Evolutionary conservation across 2,113 vertebrate species (phyloP), one percentile per base, ranked within the genome.

Genomic region (Origma solitaria): DNA sequence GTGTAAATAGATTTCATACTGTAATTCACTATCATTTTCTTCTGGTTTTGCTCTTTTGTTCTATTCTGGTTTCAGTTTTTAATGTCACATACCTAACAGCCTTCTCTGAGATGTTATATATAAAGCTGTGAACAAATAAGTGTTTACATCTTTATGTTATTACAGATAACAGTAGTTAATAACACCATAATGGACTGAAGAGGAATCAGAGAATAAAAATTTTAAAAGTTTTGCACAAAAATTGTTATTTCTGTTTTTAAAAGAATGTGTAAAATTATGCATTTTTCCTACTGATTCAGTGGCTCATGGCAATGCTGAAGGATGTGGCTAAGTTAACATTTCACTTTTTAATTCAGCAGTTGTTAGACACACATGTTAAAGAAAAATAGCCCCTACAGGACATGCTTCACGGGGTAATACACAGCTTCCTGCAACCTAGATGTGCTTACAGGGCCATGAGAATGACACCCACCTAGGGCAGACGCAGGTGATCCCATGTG

Each of bases 1-100:
- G 53, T 96, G 75, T 97, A 96, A 95, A 96, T 96, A 96, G 83
- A 75, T 82, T 83, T 95, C 93, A 69, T 97, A 95, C 78, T 94
- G 81, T 93, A 94, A 86, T 61, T 85, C 65, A 40, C 51, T 84
- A 33, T 71, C 24, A 2, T 4, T 87, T 73, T 75, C n/a, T 77
- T 66, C 68, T 90, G 28, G 47, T 85, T 94, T 88, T 79, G 45
- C 40, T 92, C 18, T 93, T 85, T 60, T 79, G 30, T 72, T 94
- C 62, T 88, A 77, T 90, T 61, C 58, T 65, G 28, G 5, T 85
- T 88, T 80, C 50, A 18, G 51, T 77, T 95, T 94, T 90, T 94
- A 81, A 72, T 87, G 86, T 84, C 83, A 95, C 53, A 7, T 80
- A 81, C 49, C 20, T 71, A 87, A 71, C 33, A 81, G 87, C 54